phyloP scores from a whole-genome alignment of 1,140 invertebrate species.

The Drepana arcuata region DNA sequence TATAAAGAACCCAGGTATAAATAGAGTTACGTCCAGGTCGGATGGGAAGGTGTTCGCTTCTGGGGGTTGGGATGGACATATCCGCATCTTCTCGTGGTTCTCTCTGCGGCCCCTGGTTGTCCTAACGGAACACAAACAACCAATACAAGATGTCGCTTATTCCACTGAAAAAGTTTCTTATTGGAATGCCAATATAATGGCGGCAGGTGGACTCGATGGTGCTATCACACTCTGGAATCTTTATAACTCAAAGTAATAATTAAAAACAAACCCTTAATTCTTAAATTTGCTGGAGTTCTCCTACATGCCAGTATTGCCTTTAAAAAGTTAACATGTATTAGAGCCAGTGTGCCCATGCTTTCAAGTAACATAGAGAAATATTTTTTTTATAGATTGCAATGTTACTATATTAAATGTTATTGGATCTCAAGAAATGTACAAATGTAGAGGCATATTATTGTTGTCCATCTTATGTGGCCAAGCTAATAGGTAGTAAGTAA shows the following conservation, averaged over 20 bases:
- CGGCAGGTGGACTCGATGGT: constrained; percentile 78
- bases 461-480: constrained; percentile 27
- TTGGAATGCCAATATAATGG: constrained; percentile 82
- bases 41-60: constrained; percentile 84
- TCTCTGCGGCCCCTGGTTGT: constrained; percentile 82
- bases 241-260: constrained; percentile 70
- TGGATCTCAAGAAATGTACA: constrained; percentile 47
- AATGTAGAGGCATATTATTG: constrained; percentile 19
- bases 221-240: constrained; percentile 83
- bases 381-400: constrained; percentile 10
- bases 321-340: constrained; percentile 25
- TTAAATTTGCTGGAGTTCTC: no score
- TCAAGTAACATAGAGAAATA: no score
- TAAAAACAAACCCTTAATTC: no score
- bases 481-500: constrained; percentile 36
- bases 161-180: constrained; percentile 74
- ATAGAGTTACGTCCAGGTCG: constrained; percentile 76
- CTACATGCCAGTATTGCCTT: constrained; percentile 42
- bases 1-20: constrained; percentile 82
- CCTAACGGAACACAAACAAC: constrained; percentile 78
- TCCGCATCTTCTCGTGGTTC: constrained; percentile 86
- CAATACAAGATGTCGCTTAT: constrained; percentile 79
- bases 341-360: no score
- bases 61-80: constrained; percentile 83
- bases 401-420: constrained; percentile 19